Conservation (phyloP, 2,797 vertebrate genomes). For the Darevskia nairensis region DNA sequence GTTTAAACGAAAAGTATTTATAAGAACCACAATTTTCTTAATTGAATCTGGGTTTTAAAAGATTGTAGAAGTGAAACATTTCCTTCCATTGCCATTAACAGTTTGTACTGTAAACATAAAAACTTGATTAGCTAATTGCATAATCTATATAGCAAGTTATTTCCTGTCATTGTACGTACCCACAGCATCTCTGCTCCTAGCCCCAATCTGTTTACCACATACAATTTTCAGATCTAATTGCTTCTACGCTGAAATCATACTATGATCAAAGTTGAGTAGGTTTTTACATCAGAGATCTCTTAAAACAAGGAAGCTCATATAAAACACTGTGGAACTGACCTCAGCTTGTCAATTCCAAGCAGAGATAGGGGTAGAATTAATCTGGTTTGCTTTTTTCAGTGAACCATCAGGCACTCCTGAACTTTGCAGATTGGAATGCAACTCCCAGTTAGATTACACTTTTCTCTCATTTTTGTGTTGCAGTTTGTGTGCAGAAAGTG, state of each 20-base stretch:
- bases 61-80: neutral
- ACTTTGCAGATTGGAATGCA: too few species aligned
- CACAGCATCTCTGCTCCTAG: neutral
- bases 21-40: neutral
- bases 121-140: neutral
- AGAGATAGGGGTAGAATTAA: too few species aligned
- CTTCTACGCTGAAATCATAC: neutral
- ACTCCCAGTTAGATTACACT: too few species aligned
- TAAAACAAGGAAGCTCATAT: neutral
- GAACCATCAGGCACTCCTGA: too few species aligned
- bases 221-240: slow-evolving; percentile 5
- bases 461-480: too few species aligned
- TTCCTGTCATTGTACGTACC: accelerated
- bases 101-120: slow-evolving; percentile 34
- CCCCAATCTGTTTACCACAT: neutral
- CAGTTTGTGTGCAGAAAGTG: too few species aligned
- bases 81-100: neutral
- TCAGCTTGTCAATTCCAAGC: neutral
- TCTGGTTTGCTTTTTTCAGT: too few species aligned
- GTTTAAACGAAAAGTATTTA: neutral
- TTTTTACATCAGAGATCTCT: neutral
- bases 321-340: neutral
- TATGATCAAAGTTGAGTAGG: neutral
- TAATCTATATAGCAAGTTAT: neutral
- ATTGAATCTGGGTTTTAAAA: slow-evolving; percentile 24